Conservation (phyloP, 2,888 invertebrate genomes). For the Dysmachus trigonus region DNA sequence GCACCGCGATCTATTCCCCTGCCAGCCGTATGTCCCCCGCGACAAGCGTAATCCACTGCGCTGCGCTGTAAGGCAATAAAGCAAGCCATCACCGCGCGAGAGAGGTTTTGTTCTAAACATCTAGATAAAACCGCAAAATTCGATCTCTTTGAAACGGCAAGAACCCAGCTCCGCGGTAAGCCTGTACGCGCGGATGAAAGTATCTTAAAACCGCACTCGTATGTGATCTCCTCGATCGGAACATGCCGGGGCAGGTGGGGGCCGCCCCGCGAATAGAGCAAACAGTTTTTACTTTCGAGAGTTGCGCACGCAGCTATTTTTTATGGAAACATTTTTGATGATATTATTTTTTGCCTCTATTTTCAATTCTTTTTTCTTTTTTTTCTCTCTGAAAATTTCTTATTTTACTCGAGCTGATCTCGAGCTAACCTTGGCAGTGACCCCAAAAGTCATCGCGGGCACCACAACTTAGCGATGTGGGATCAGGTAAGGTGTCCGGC, state of each 20-base stretch:
- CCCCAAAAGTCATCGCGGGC: slow-evolving; percentile 1
- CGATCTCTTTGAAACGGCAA: slow-evolving; percentile 6
- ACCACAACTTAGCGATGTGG: background rate
- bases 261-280: background rate
- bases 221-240: background rate
- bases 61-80: background rate
- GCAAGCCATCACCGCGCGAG: slow-evolving; percentile 2
- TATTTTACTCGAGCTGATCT: slow-evolving; percentile 6
- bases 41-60: background rate
- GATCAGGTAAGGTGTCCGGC: background rate
- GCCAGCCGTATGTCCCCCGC: background rate
- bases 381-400: slow-evolving; percentile 9
- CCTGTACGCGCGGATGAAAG: background rate
- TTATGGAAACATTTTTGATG: background rate
- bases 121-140: slow-evolving; percentile 39
- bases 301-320: slow-evolving; percentile 11
- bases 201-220: background rate
- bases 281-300: background rate
- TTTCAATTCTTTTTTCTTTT: background rate
- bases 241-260: background rate
- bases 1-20: background rate
- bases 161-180: background rate
- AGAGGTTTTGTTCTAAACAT: slow-evolving; percentile 29
- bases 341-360: background rate
- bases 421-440: slow-evolving; percentile 12